Evolutionary conservation across 2,113 vertebrate genomes (phyloP), one percentile per base, ranked within the genome.

Genomic region (Percina caprodes): DNA sequence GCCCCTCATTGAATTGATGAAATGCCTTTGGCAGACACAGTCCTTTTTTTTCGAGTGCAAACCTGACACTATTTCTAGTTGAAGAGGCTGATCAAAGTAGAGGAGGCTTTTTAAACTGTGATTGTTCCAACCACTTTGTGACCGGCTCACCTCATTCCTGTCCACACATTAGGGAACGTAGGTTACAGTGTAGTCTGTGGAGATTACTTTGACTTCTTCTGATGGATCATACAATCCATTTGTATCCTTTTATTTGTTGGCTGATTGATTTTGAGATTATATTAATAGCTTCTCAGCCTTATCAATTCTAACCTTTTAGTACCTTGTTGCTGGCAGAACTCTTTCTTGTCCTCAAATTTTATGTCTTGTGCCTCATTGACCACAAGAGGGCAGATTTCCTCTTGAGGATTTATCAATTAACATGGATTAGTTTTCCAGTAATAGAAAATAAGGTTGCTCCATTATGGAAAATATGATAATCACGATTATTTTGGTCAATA

Each of bases 51-150:
- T 13, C 23, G 78, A 51, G 79, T 33, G 51, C 6, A 51, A 68
- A 56, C 35, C 73, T 54, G 61, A 52, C 74, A 59, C 52, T 52
- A 54, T 68, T 73, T 60, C 54, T 39, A 24, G n/a, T 30, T 56
- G 66, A 66, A 76, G 73, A 16, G 51, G 49, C 61, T n/a, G 12
- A 67, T 56, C 39, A 75, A 65, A 55, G 51, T 1, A 12, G n/a
- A 49, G 24, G 49, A 39, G 48, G 55, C 33, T 54, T 72, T 68
- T 45, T 72, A 72, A 77, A 77, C 18, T 49, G 70, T 59, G 66
- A 84, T 84, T 70, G 33, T 35, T 2, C 21, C 13, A 30, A 52
- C 68, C 77, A 35, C 52, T 69, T 59, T 54, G 49, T 54, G 46
- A 39, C 18, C n/a, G 18, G 11, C 48, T 80, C 59, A 46, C 24